Evolutionary conservation across 2,888 invertebrate species (phyloP).

Genomic region (Torymus auratus): DNA sequence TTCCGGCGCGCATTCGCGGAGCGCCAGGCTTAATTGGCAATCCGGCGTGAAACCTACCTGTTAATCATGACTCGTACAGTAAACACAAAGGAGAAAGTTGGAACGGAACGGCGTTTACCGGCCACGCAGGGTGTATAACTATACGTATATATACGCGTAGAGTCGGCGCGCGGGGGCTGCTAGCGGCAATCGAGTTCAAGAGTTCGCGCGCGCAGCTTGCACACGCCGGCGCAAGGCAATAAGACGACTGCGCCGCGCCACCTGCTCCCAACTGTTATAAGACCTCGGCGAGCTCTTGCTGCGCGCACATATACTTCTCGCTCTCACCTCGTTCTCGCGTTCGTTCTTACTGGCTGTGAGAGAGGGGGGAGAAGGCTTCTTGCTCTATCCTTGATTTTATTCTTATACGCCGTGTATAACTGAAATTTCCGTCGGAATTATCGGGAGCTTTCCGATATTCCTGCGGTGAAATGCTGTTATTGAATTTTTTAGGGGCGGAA

Average conservation of each 20-base stretch:
- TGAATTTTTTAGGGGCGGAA: constrained; percentile 1
- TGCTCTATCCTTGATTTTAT: constrained; percentile 35
- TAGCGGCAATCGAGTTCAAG: constrained; percentile 55
- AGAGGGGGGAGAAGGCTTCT: too few relatives aligned
- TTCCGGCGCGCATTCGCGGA: too few relatives aligned
- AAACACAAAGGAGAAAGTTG: constrained; percentile 49
- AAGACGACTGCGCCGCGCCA: constrained; percentile 68
- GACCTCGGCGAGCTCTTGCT: constrained; percentile 62
- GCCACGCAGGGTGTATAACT: neutral
- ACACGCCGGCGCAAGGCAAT: constrained; percentile 63
- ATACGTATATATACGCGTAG: neutral
- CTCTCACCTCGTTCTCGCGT: constrained; percentile 1
- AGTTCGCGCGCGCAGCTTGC: constrained; percentile 50
- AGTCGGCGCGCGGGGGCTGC: neutral
- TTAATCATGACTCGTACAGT: constrained; percentile 43
- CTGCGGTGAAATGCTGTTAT: neutral
- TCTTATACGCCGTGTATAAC: neutral
- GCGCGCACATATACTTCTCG: constrained; percentile 50
- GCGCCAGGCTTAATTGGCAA: constrained; percentile 35
- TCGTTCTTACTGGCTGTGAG: constrained; percentile 18
- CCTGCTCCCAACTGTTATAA: constrained; percentile 73
- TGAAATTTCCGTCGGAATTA: constrained; percentile 14
- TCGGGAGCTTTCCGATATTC: constrained; percentile 7
- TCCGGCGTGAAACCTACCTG: constrained; percentile 38
- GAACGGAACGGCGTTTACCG: constrained; percentile 15